Conservation (phyloP, 2,888 invertebrate species). For the Andrena marginata region DNA sequence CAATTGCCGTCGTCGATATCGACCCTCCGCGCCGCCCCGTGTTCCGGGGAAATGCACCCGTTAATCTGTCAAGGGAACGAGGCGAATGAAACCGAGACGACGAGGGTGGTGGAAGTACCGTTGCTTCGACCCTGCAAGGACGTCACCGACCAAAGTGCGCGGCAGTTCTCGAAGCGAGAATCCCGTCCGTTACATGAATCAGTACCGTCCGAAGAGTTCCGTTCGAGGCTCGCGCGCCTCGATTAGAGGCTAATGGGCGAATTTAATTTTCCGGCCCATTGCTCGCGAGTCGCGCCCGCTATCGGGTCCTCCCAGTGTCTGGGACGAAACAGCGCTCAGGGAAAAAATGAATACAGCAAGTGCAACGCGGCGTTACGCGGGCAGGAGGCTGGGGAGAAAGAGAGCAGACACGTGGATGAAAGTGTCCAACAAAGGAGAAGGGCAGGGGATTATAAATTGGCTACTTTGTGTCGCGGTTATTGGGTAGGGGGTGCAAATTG, state of each 20-base stretch:
- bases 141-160: no score
- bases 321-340: conserved; percentile 47
- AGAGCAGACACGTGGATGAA: conserved; percentile 65
- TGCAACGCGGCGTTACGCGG: conserved; percentile 21
- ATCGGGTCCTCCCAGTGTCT: conserved; percentile 62
- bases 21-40: not conserved
- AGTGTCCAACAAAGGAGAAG: conserved; percentile 62
- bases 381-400: not conserved
- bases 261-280: conserved; percentile 75
- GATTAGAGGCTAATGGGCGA: conserved; percentile 74
- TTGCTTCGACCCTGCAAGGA: no score
- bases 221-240: conserved; percentile 34
- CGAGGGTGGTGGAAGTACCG: conserved; percentile 18
- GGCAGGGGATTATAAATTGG: conserved; percentile 78
- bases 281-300: conserved; percentile 62
- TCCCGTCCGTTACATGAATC: conserved; percentile 38
- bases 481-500: conserved; percentile 77
- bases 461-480: conserved; percentile 78
- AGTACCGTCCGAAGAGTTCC: conserved; percentile 10
- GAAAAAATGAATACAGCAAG: conserved; percentile 29
- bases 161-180: not conserved
- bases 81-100: conserved; percentile 60
- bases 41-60: conserved; percentile 25
- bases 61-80: conserved; percentile 37
- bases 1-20: conserved; percentile 7